Evolutionary conservation across 2,797 vertebrate genomes (phyloP).

Genomic region (Adelosebastes latens): DNA sequence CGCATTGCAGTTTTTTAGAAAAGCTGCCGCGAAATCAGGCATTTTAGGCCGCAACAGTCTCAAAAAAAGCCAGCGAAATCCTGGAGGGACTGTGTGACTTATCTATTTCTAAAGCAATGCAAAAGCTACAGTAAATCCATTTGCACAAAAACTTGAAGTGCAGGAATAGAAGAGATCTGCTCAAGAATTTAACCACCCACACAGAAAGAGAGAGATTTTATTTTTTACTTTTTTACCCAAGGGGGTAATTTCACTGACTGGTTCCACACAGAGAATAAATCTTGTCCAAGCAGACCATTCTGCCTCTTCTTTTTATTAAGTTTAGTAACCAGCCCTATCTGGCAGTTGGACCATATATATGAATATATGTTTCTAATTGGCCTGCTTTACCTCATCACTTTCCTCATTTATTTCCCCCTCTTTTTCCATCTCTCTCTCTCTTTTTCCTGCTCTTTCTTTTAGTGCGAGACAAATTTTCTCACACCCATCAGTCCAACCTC

Average conservation of each 20-base stretch:
- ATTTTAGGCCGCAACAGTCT: too few relatives aligned
- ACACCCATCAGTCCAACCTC: conserved; percentile 64
- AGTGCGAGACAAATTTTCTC: conserved; percentile 48
- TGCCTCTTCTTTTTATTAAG: conserved; percentile 4
- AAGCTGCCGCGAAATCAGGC: too few relatives aligned
- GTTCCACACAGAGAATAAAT: conserved; percentile 31
- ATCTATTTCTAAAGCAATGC: background rate
- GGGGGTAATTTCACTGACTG: conserved; percentile 47
- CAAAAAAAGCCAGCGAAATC: too few relatives aligned
- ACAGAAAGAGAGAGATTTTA: conserved; percentile 3
- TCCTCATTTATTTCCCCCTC: background rate
- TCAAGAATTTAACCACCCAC: conserved; percentile 11
- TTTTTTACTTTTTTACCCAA: conserved; percentile 34
- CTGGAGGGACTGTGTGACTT: too few relatives aligned
- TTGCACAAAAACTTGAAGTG: background rate
- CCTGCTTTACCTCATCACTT: background rate
- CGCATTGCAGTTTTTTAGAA: too few relatives aligned
- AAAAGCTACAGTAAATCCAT: background rate
- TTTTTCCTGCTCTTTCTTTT: conserved; percentile 4
- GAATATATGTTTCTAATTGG: background rate
- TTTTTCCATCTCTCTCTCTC: background rate
- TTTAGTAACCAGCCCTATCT: conserved; percentile 3
- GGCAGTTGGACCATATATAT: background rate
- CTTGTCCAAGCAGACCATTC: conserved; percentile 19
- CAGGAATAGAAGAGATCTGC: background rate